Conservation (phyloP, 1,140 invertebrate species). For the Brachionus calyciflorus region DNA sequence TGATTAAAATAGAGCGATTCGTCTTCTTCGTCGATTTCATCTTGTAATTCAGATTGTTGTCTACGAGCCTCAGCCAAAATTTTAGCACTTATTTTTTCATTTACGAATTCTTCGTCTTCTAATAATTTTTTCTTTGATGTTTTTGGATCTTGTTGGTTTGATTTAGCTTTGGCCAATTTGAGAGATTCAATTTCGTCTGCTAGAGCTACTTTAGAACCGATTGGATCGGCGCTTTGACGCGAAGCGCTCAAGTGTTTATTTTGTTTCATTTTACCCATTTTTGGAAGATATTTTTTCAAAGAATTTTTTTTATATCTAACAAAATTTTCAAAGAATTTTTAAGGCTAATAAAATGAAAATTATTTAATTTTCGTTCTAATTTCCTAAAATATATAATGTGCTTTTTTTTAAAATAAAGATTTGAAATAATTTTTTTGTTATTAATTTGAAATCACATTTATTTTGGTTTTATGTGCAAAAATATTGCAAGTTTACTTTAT, state of each 20-base stretch:
- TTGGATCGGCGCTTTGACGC: slow-evolving; percentile 20
- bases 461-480: too few species aligned
- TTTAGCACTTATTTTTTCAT: slow-evolving; percentile 40
- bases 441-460: too few species aligned
- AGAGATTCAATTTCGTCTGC: slow-evolving; percentile 42
- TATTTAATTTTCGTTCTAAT: not conserved
- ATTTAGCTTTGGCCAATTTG: slow-evolving; percentile 27
- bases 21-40: slow-evolving; percentile 7
- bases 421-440: too few species aligned
- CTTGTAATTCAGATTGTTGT: slow-evolving; percentile 19
- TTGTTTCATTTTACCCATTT: slow-evolving; percentile 45
- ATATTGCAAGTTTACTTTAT: too few species aligned
- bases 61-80: slow-evolving; percentile 12
- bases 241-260: slow-evolving; percentile 32
- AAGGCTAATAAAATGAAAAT: slow-evolving; percentile 32
- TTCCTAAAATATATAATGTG: too few species aligned
- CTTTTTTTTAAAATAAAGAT: too few species aligned
- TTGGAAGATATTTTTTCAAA: not conserved
- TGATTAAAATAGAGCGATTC: not conserved
- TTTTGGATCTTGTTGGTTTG: slow-evolving; percentile 3
- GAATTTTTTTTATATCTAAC: not conserved
- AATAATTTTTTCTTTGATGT: not conserved
- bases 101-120: slow-evolving; percentile 20
- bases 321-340: too few species aligned
- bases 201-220: slow-evolving; percentile 5